Base-by-base conservation (phyloP, 2,888 invertebrate genomes). In the Morpho achilles region DNA sequence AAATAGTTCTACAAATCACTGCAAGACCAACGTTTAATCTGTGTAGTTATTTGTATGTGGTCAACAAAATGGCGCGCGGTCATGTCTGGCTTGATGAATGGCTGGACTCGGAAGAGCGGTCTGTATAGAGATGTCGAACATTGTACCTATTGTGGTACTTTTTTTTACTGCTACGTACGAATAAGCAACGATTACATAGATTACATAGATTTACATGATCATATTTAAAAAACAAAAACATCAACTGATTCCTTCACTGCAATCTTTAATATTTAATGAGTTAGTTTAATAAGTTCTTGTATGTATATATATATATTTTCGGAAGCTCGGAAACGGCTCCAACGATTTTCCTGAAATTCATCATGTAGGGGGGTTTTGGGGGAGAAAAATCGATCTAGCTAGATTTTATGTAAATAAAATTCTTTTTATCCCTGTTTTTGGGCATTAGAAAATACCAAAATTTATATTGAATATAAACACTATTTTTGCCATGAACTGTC, bases 61-160 rank as follows among this genome's bases (percentile, higher is more conserved):
- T 53, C 23, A 54, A 46, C 61, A 58, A 61, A 61, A 61, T 59
- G 53, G 59, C 59, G 55, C 49, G 23, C 50, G 42, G 47, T 32
- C 48, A 23, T 47, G 54, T 48, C 54, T 42, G 23, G 48, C 32
- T n/a, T 54, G 54, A 54, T 48, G 54, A 42, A 54, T 54, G 42
- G 23, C 10, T 46, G 10, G 7, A 40, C 45, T 32, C 10, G 3
- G 8, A 10, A 16, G 46, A 40, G 50, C 16, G 8, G 42, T 50
- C 10, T 16, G 7, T n/a, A 39, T 40, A 16, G 39, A 10, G 7
- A 45, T 8, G 39, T 40, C 40, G 22, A 46, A 39, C 40, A 16
- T 53, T 52, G 23, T 10, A 52, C 10, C 44, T 22, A 43, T 52
- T 52, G 23, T 44, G 7, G 9, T 51, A 9, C 16, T 8, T 7